Evolutionary conservation across 2,888 invertebrate species (phyloP).

Genomic region (Hemistola chrysoprasaria): DNA sequence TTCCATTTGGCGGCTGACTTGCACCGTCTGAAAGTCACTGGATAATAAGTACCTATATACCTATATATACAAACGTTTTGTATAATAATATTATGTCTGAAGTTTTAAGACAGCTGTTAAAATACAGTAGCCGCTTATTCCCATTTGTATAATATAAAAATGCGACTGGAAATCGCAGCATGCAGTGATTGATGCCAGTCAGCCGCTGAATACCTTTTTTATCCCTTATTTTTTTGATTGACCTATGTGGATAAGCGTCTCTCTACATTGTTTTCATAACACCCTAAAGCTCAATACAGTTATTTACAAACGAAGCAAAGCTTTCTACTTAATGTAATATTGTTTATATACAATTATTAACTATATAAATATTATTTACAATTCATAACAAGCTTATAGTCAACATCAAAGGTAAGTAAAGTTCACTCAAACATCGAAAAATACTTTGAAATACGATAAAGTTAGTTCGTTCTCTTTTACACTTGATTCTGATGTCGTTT

Average conservation of each 20-base stretch:
- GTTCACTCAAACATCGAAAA: slow-evolving; percentile 21
- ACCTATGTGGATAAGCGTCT: neutral
- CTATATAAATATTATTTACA: slow-evolving; percentile 22
- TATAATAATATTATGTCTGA: too few relatives aligned
- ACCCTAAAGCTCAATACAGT: slow-evolving; percentile 19
- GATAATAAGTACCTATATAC: too few relatives aligned
- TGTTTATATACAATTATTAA: slow-evolving; percentile 36
- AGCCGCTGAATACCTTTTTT: too few relatives aligned
- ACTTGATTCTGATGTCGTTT: slow-evolving; percentile 23
- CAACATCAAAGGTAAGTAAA: slow-evolving; percentile 21
- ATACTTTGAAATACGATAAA: slow-evolving; percentile 26
- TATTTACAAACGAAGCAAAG: slow-evolving; percentile 49
- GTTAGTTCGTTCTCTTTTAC: slow-evolving; percentile 16
- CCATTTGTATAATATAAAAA: too few relatives aligned
- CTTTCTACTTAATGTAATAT: slow-evolving; percentile 24
- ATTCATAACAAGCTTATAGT: slow-evolving; percentile 16
- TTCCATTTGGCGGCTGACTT: too few relatives aligned
- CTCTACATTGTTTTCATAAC: slow-evolving; percentile 8
- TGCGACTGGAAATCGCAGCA: too few relatives aligned
- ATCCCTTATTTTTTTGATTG: too few relatives aligned
- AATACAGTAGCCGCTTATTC: too few relatives aligned
- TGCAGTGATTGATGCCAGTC: too few relatives aligned
- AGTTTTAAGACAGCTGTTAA: too few relatives aligned
- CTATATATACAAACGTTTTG: too few relatives aligned
- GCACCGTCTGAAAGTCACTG: too few relatives aligned